Percentiles rank a stretch among this genome's conserved stretches.
phyloP scores from a whole-genome alignment of 2,888 invertebrate species.

The Patella caerulea region DNA sequence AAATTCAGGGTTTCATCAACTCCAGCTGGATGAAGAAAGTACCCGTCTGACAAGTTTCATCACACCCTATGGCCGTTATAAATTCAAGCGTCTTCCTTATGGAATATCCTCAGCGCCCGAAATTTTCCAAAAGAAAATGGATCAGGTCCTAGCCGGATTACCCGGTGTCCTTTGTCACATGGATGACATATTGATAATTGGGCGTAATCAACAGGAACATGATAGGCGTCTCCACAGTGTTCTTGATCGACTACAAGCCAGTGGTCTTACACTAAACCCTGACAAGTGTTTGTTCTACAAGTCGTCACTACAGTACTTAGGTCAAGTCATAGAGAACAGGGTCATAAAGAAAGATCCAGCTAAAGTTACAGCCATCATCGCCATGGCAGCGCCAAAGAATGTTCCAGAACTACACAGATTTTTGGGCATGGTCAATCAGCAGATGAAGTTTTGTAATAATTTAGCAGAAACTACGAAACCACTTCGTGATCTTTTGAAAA shows the following conservation, averaged over 20 bases:
- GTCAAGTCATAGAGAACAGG: constrained; percentile 28
- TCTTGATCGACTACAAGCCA: constrained; percentile 9
- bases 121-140: constrained; percentile 69
- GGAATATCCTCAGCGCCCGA: constrained; percentile 68
- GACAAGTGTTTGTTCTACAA: constrained; percentile 34
- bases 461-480: neutral
- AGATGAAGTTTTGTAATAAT: too few species aligned
- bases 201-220: constrained; percentile 20
- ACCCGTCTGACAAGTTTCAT: constrained; percentile 38
- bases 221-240: constrained; percentile 20
- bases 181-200: constrained; percentile 35
- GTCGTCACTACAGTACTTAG: constrained; percentile 29
- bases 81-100: constrained; percentile 39
- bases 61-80: constrained; percentile 42
- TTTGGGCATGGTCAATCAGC: too few species aligned
- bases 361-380: too few species aligned
- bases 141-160: constrained; percentile 35
- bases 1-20: constrained; percentile 30
- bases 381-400: too few species aligned
- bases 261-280: constrained; percentile 28
- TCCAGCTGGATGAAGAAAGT: constrained; percentile 21
- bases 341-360: constrained; percentile 27
- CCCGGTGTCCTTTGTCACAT: constrained; percentile 37
- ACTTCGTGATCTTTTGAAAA: neutral
- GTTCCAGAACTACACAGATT: too few species aligned